Conservation (phyloP, 1,140 invertebrate species). For the Listronotus bonariensis region DNA sequence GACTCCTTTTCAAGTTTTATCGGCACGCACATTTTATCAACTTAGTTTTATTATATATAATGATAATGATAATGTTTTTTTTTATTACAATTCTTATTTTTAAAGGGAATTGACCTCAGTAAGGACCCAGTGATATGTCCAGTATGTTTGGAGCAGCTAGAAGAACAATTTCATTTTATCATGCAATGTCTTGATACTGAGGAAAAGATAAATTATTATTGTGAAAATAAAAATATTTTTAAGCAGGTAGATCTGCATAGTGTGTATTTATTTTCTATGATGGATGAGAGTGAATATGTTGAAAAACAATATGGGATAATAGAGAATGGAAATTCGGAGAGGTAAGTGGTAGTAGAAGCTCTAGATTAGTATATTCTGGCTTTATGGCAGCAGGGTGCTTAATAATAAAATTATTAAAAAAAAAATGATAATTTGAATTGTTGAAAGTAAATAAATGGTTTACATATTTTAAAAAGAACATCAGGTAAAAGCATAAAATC, state of each 20-base stretch:
- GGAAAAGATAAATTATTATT: conserved; percentile 29
- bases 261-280: conserved; percentile 24
- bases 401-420: no score
- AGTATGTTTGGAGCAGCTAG: conserved; percentile 20
- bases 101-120: conserved; percentile 18
- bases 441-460: no score
- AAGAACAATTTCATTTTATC: conserved; percentile 32
- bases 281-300: conserved; percentile 11
- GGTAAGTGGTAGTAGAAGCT: not conserved
- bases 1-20: no score
- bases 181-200: conserved; percentile 31
- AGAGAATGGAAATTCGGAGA: conserved; percentile 6
- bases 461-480: no score
- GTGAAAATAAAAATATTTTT: conserved; percentile 19
- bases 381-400: no score
- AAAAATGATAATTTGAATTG: no score
- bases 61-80: no score
- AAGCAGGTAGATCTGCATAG: conserved; percentile 16
- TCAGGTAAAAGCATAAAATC: no score
- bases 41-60: no score
- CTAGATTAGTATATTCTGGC: no score
- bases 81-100: no score
- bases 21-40: no score
- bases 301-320: conserved; percentile 10
- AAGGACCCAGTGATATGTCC: conserved; percentile 22